Percentiles rank a stretch among this genome's conserved stretches.
Conservation (phyloP, 2,113 vertebrate genomes). For the Sakesphorus luctuosus region DNA sequence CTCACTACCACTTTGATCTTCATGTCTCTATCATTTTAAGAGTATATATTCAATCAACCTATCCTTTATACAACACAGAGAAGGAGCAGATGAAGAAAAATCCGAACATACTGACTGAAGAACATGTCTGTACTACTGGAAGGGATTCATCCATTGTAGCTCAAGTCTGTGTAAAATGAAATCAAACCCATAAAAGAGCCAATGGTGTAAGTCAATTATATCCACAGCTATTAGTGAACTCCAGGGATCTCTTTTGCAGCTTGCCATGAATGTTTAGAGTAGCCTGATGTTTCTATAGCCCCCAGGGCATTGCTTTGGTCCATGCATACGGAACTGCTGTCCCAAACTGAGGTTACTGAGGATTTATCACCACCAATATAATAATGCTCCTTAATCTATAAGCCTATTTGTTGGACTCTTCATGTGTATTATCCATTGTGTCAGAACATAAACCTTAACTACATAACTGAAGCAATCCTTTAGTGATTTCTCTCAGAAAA, state of each 20-base stretch:
- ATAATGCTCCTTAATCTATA: not conserved
- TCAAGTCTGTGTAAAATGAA: not conserved
- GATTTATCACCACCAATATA: not conserved
- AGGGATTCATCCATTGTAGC: not conserved
- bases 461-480: not conserved
- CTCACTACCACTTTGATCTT: not conserved
- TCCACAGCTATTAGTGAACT: not conserved
- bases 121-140: not conserved
- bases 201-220: not conserved
- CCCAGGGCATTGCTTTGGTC: not conserved
- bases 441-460: not conserved
- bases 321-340: not conserved
- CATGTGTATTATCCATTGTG: not conserved
- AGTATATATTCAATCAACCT: not conserved
- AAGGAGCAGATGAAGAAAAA: not conserved
- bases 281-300: not conserved
- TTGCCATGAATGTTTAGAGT: not conserved
- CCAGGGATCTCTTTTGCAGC: not conserved
- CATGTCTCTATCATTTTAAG: not conserved
- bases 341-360: not conserved
- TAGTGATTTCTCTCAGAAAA: not conserved
- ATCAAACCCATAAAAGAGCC: not conserved
- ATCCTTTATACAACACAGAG: not conserved
- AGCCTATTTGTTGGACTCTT: not conserved
- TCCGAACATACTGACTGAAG: not conserved